Percentiles rank a stretch among this genome's conserved stretches.
These are phyloP conservation scores for Halocynthia roretzi DNA, from an alignment of 23 tunicate genomes.

Conservation along the genomic window DNA sequence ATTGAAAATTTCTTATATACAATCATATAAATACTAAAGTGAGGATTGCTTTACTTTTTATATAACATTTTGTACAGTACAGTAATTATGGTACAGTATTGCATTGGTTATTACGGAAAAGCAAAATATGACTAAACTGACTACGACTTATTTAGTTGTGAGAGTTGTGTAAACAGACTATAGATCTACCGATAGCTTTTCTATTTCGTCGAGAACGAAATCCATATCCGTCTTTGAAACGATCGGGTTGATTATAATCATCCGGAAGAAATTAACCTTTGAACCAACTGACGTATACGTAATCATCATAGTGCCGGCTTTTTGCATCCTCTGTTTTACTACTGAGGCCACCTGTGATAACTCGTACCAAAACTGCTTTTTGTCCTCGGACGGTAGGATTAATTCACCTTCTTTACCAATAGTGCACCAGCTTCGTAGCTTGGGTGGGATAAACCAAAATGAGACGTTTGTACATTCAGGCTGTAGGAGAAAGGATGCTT, in stretches of 20 bases:
- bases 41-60: no score
- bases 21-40: no score
- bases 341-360: constrained; percentile 36
- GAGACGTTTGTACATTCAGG: constrained; percentile 69
- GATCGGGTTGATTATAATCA: constrained; percentile 43
- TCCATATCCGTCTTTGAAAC: constrained; percentile 45
- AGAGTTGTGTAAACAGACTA: background rate
- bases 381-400: constrained; percentile 2
- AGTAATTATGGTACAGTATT: no score
- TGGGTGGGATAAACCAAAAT: constrained; percentile 81
- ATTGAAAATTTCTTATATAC: no score
- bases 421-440: constrained; percentile 21
- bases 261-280: constrained; percentile 45
- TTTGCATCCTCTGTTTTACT: constrained; percentile 71
- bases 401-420: background rate
- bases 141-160: no score
- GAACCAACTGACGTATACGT: constrained; percentile 44
- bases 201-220: constrained; percentile 61
- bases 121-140: no score
- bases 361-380: constrained; percentile 30
- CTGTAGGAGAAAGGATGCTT: constrained; percentile 3
- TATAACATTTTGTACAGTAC: no score
- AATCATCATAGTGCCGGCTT: constrained; percentile 38
- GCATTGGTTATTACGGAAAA: no score
- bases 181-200: constrained; percentile 37